A percentile compares a stretch with the other conserved stretches of the same genome.
Evolutionary conservation across 2,113 vertebrate genomes (phyloP).

Genomic region (Prochilodus magdalenae): DNA sequence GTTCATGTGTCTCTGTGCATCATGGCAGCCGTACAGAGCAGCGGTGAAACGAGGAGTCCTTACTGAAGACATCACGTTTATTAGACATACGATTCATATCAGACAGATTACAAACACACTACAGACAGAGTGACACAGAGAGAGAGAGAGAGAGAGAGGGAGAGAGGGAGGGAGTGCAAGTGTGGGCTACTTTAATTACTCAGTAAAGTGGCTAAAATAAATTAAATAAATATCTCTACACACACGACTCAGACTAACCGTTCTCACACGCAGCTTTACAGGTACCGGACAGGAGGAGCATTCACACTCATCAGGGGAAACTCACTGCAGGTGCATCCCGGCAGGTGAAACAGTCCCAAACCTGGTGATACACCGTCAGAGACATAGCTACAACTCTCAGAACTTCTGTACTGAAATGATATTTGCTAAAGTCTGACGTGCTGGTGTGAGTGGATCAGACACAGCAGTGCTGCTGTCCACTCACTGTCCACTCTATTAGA

Average conservation of each 20-base stretch:
- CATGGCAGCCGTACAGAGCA: neutral
- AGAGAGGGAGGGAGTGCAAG: neutral
- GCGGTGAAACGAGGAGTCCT: neutral
- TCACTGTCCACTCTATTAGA: no score
- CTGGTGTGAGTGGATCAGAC: no score
- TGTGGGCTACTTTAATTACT: neutral
- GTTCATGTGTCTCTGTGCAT: no score
- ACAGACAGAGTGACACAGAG: neutral
- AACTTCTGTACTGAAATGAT: no score
- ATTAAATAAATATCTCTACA: slow-evolving; percentile 22
- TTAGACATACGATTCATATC: neutral
- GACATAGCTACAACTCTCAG: no score
- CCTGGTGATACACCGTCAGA: no score
- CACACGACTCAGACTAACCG: neutral
- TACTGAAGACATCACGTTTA: neutral
- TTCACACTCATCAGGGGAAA: neutral
- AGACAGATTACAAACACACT: neutral
- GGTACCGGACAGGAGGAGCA: neutral
- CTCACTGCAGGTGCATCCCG: neutral
- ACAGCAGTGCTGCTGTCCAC: no score
- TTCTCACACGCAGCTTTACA: neutral
- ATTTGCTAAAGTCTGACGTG: no score
- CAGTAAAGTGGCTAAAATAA: slow-evolving; percentile 11
- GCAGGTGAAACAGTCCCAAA: neutral
- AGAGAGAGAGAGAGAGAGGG: no score